phyloP scores from a whole-genome alignment of 1,140 invertebrate genomes.

The Heliconius nattereri region DNA sequence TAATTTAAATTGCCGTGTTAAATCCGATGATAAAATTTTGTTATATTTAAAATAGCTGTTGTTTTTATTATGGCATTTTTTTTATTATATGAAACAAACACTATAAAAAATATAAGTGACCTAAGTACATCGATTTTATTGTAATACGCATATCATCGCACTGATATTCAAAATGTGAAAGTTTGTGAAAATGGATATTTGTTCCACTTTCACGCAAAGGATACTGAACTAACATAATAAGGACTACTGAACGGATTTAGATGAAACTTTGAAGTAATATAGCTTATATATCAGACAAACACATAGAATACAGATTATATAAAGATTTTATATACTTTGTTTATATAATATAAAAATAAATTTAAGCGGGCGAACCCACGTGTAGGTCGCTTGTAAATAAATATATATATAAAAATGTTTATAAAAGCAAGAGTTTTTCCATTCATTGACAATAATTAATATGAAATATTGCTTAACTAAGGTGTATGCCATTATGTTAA shows the following conservation, averaged over 20 bases:
- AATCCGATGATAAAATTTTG: background rate
- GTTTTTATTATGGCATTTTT: background rate
- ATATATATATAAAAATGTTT: background rate
- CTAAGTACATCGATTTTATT: background rate
- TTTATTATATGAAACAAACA: background rate
- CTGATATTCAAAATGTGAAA: too few species aligned
- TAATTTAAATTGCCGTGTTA: background rate
- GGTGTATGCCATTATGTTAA: conserved; percentile 7
- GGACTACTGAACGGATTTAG: too few species aligned
- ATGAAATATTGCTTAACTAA: conserved; percentile 6
- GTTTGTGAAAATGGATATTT: too few species aligned
- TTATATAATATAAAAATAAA: too few species aligned
- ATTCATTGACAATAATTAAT: conserved; percentile 1
- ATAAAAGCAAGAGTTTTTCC: background rate
- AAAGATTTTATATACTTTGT: too few species aligned
- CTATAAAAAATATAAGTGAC: background rate
- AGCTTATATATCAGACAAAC: too few species aligned
- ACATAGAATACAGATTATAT: too few species aligned
- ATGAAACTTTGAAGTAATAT: too few species aligned
- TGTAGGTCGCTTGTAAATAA: too few species aligned
- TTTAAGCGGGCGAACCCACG: too few species aligned
- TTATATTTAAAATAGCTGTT: background rate
- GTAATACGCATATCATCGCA: background rate
- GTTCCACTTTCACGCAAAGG: too few species aligned
- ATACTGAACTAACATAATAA: too few species aligned